Base-by-base conservation (phyloP, 2,113 vertebrate species). In the Grammomys surdaster region DNA sequence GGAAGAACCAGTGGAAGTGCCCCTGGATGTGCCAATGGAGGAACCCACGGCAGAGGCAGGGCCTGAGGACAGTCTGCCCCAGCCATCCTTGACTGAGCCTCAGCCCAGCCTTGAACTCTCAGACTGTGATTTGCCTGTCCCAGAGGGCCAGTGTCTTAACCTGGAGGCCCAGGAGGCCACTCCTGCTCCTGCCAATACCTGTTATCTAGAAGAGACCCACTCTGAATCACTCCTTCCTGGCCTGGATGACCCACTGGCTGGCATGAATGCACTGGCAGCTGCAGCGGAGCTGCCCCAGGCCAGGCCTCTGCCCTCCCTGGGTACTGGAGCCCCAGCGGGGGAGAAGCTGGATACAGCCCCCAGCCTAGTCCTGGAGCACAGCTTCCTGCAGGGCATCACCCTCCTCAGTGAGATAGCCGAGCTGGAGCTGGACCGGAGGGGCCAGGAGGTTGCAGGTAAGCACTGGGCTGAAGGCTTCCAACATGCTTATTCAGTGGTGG, bases 361-460 rank as follows among this genome's bases (percentile, higher is more conserved):
- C 95, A 97, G 98, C 69, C 81, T 98, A 28, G 95, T 97, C 1
- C 82, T 98, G 90, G 98, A 98, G 19, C 99, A 98, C 86, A 98
- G 99, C 73, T 99, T 99, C 12, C 97, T 99, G 84, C 99, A 99
- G 16, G 99, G 99, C 14, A 99, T 99, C 98, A 99, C 99, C 40
- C 98, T 99, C 89, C 98, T 99, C 89, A 99, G 99, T 58, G 99
- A 99, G 98, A 99, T 99, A 51, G 99, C 99, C 0, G 99, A 99
- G 96, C 98, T 99, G 91, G 99, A 99, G 96, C 98, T 99, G 97
- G 99, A 99, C 96, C 98, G 98, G 88, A 97, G 99, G 97, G 98
- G 98, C 92, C 98, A 98, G 92, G 98, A 99, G 84, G 84, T 73
- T 16, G 96, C 98, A 58, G 97, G 99, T 99, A 97, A 99, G 99